phyloP scores from a whole-genome alignment of 2,113 vertebrate species.

The Pelobates fuscus region DNA sequence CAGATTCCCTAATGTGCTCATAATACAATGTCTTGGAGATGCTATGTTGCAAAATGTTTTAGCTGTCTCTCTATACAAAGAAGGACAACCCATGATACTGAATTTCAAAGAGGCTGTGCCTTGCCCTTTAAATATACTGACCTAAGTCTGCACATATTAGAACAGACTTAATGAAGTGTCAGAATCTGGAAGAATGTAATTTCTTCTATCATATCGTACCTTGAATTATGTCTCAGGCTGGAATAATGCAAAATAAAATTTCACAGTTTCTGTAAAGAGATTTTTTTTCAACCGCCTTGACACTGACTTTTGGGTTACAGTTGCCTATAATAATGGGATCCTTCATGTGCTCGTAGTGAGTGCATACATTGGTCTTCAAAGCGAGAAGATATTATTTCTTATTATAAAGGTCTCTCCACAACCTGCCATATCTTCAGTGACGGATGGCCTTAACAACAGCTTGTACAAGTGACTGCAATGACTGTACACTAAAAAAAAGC shows the following conservation, averaged over 20 bases:
- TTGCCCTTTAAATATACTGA: background rate
- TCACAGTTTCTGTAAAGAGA: background rate
- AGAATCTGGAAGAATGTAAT: background rate
- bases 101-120: background rate
- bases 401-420: too few species aligned
- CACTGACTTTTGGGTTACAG: background rate
- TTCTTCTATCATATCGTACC: background rate
- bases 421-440: too few species aligned
- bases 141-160: background rate
- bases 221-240: background rate
- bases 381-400: background rate
- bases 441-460: too few species aligned
- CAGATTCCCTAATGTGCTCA: too few species aligned
- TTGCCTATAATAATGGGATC: background rate
- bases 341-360: background rate
- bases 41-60: too few species aligned
- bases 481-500: too few species aligned
- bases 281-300: background rate
- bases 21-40: too few species aligned
- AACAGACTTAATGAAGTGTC: background rate
- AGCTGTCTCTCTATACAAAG: too few species aligned
- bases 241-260: background rate
- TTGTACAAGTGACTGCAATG: too few species aligned
- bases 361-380: background rate
- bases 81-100: background rate